Conservation (phyloP, 1,140 invertebrate species). For the Pseudomyrmex concolor region DNA sequence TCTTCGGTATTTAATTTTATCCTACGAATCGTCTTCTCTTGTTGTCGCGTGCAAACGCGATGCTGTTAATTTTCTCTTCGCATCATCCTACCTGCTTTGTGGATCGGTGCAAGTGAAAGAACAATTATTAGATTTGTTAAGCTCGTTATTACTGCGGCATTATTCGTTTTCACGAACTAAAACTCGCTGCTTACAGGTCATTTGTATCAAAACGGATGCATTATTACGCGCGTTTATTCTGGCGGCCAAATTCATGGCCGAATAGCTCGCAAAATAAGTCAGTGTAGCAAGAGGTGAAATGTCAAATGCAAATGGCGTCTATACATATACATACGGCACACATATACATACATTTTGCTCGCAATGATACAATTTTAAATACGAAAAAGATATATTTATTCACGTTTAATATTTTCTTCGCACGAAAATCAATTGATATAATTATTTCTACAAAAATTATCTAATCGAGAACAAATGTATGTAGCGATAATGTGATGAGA, state of each 20-base stretch:
- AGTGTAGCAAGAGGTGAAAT: background rate
- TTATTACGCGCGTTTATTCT: constrained; percentile 16
- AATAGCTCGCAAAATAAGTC: constrained; percentile 21
- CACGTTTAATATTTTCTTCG: background rate
- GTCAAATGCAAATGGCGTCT: constrained; percentile 18
- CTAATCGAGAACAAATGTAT: background rate
- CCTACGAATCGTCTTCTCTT: background rate
- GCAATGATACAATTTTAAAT: background rate
- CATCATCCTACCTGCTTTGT: background rate
- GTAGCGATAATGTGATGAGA: background rate
- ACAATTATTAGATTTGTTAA: constrained; percentile 5
- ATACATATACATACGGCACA: background rate
- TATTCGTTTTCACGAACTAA: background rate
- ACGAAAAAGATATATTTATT: background rate
- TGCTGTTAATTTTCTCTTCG: constrained; percentile 21
- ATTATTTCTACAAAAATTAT: background rate
- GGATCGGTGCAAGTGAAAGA: constrained; percentile 1
- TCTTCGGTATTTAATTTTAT: background rate
- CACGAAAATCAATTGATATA: background rate
- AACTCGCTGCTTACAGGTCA: constrained; percentile 5
- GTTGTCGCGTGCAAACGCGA: background rate
- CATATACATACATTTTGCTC: background rate
- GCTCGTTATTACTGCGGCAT: background rate
- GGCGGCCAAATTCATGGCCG: background rate
- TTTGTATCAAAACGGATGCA: background rate